phyloP scores from a whole-genome alignment of 2,113 vertebrate genomes.

The Microtus oregoni region DNA sequence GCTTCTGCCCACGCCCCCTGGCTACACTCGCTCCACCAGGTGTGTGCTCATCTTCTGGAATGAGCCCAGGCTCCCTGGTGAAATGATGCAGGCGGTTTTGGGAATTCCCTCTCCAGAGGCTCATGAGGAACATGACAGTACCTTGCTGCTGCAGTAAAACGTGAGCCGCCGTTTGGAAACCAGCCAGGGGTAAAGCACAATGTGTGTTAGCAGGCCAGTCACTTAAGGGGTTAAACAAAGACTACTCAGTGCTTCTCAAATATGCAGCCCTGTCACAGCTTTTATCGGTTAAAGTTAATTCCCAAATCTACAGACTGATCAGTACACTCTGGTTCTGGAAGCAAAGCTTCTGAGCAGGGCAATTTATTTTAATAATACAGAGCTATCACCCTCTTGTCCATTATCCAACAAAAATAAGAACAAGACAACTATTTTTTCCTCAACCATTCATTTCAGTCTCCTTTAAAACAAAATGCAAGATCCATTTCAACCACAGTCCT shows the following conservation, averaged over 20 bases:
- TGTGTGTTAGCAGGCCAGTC: not conserved
- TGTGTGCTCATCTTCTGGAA: not conserved
- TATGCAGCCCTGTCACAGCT: not conserved
- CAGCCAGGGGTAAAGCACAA: not conserved
- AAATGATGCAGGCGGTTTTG: not conserved
- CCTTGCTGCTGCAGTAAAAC: not conserved
- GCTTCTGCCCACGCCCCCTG: not conserved
- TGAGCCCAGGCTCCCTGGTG: not conserved
- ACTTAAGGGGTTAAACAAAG: slow-evolving; percentile 14
- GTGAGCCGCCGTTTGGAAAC: not conserved
- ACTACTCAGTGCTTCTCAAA: not conserved
- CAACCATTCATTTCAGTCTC: not conserved
- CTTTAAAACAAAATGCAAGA: slow-evolving; percentile 13
- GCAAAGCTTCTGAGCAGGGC: not conserved
- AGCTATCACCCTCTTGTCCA: not conserved
- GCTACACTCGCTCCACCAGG: not conserved
- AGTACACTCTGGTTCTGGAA: not conserved
- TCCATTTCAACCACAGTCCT: not conserved
- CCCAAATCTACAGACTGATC: slow-evolving; percentile 57
- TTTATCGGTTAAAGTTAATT: slow-evolving; percentile 55
- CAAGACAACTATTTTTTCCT: slow-evolving; percentile 39
- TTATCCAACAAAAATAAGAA: slow-evolving; percentile 46
- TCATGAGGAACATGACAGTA: not conserved
- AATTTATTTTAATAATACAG: slow-evolving; percentile 28
- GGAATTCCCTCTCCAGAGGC: slow-evolving; percentile 57